phyloP scores from a whole-genome alignment of 1,140 invertebrate genomes.

The Tetragonula clypearis region DNA sequence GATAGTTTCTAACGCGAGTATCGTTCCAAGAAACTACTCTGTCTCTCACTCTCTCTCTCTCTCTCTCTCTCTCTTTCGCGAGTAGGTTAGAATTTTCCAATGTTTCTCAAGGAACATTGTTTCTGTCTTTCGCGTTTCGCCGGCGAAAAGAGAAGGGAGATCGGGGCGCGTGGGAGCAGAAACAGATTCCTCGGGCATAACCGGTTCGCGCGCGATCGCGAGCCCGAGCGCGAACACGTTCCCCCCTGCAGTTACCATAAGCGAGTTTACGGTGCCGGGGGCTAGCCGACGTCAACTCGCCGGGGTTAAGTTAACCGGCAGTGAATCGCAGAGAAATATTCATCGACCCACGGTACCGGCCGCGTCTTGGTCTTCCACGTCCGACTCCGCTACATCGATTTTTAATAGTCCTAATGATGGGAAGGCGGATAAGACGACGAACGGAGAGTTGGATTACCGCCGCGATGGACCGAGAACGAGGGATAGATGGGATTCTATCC shows the following conservation, averaged over 20 bases:
- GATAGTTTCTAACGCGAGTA: no score
- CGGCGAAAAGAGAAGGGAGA: conserved; percentile 9
- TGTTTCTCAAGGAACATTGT: no score
- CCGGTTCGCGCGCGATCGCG: conserved; percentile 59
- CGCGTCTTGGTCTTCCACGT: conserved; percentile 27
- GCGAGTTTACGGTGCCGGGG: conserved; percentile 61
- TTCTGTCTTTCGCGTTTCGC: no score
- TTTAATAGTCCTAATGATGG: conserved; percentile 51
- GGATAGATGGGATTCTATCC: conserved; percentile 17
- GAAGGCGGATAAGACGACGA: conserved; percentile 36
- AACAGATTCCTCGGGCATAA: conserved; percentile 74
- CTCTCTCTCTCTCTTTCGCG: no score
- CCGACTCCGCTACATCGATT: conserved; percentile 44
- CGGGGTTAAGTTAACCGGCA: conserved; percentile 63
- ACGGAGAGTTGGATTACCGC: conserved; percentile 10
- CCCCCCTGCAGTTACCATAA: conserved; percentile 10
- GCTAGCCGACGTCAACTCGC: conserved; percentile 59
- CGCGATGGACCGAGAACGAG: not conserved
- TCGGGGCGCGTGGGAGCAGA: conserved; percentile 75
- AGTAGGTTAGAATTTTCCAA: no score
- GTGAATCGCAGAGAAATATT: conserved; percentile 62
- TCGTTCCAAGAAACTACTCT: no score
- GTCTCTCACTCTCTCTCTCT: no score
- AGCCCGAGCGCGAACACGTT: conserved; percentile 52
- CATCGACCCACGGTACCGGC: conserved; percentile 49